Conservation (phyloP, 2,113 vertebrate genomes). For the Vimba vimba region DNA sequence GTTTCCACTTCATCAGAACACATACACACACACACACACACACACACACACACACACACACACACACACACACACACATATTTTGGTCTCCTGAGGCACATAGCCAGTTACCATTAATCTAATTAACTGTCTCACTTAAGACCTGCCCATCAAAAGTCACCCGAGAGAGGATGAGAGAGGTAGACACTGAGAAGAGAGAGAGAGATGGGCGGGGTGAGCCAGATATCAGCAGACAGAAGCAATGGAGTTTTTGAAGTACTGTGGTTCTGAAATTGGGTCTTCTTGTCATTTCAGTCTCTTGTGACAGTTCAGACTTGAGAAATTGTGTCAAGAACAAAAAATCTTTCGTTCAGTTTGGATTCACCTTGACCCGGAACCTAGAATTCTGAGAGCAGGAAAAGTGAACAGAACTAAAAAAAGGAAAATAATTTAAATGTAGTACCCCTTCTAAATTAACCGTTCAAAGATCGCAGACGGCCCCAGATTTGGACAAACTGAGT, state of each 20-base stretch:
- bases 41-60: conserved; percentile 25
- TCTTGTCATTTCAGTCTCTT: conserved; percentile 54
- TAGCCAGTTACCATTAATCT: conserved; percentile 55
- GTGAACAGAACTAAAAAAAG: conserved; percentile 8
- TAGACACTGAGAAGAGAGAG: not conserved
- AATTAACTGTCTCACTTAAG: conserved; percentile 60
- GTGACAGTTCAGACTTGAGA: conserved; percentile 49
- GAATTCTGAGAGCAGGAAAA: not conserved
- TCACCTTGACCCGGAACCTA: conserved; percentile 59
- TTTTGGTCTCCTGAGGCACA: conserved; percentile 43
- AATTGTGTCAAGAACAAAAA: conserved; percentile 55
- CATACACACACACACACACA: conserved; percentile 41
- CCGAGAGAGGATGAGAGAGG: conserved; percentile 33
- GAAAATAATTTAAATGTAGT: not conserved
- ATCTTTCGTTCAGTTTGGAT: conserved; percentile 46
- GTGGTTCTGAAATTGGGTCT: conserved; percentile 53
- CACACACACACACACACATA: conserved; percentile 38
- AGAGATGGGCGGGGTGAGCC: conserved; percentile 32
- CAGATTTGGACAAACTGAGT: no score
- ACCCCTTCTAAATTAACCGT: not conserved
- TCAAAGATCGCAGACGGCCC: no score
- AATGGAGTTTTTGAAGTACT: conserved; percentile 10
- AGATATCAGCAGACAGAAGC: conserved; percentile 24
- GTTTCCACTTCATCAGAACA: conserved; percentile 18
- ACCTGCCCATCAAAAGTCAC: conserved; percentile 53